phyloP scores from a whole-genome alignment of 2,113 vertebrate species.

The Sialia sialis region DNA sequence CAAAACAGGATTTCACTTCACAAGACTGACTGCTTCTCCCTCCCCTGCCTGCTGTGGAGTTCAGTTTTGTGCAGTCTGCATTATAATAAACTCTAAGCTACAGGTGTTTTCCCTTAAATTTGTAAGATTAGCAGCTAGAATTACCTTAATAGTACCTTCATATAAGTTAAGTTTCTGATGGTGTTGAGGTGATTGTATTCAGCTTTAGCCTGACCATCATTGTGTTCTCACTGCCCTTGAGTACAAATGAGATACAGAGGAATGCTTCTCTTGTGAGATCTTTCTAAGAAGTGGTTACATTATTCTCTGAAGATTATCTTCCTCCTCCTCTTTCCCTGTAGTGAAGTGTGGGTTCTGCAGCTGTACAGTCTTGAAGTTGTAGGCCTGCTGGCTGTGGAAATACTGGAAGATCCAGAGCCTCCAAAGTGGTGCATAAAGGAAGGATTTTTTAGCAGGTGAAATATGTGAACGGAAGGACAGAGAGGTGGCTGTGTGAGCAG shows the following conservation, averaged over 20 bases:
- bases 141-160: background rate
- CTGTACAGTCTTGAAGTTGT: background rate
- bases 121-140: background rate
- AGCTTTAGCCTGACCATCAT: background rate
- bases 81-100: conserved; percentile 2
- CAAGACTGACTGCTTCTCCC: background rate
- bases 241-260: background rate
- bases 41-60: background rate
- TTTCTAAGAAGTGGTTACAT: background rate
- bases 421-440: background rate
- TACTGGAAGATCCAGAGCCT: background rate
- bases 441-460: background rate
- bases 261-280: background rate
- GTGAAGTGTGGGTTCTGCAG: background rate
- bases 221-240: background rate
- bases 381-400: background rate
- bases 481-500: background rate
- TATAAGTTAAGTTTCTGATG: background rate
- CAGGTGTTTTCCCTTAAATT: background rate
- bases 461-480: background rate
- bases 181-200: background rate
- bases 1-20: conserved; percentile 44
- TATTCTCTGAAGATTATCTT: background rate
- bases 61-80: background rate
- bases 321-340: background rate